Percentiles rank a stretch among this genome's conserved stretches.
phyloP scores from a whole-genome alignment of 2,113 vertebrate species.

The Sapayoa aenigma region DNA sequence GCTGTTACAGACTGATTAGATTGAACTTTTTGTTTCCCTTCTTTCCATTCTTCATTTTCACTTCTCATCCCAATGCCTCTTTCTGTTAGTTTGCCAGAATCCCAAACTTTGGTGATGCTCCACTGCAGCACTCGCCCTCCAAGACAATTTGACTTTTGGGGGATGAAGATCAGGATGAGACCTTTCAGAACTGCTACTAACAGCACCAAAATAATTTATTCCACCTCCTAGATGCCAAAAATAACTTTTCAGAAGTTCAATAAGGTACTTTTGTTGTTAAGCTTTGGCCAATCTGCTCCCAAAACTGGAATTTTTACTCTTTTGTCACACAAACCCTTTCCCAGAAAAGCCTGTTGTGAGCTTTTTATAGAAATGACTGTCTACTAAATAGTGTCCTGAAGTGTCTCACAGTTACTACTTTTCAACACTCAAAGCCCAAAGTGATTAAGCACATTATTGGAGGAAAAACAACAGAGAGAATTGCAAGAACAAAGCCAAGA shows the following conservation, averaged over 20 bases:
- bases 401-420: not conserved
- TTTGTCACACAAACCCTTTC: not conserved
- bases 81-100: not conserved
- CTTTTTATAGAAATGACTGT: not conserved
- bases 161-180: not conserved
- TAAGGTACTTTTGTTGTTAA: not conserved
- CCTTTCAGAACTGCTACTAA: not conserved
- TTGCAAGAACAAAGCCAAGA: not conserved
- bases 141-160: not conserved
- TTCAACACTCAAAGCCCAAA: not conserved
- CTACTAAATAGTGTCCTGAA: not conserved
- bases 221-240: not conserved
- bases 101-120: not conserved
- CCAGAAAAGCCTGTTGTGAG: not conserved
- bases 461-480: not conserved
- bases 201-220: not conserved
- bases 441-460: accelerated
- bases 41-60: not conserved
- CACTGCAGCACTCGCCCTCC: not conserved
- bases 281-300: not conserved
- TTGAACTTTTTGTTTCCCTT: not conserved
- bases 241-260: not conserved
- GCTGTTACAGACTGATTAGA: not conserved
- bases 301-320: not conserved
- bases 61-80: not conserved